Base-by-base conservation (phyloP, 2,797 vertebrate genomes). In the Gadopsis bispinosus region DNA sequence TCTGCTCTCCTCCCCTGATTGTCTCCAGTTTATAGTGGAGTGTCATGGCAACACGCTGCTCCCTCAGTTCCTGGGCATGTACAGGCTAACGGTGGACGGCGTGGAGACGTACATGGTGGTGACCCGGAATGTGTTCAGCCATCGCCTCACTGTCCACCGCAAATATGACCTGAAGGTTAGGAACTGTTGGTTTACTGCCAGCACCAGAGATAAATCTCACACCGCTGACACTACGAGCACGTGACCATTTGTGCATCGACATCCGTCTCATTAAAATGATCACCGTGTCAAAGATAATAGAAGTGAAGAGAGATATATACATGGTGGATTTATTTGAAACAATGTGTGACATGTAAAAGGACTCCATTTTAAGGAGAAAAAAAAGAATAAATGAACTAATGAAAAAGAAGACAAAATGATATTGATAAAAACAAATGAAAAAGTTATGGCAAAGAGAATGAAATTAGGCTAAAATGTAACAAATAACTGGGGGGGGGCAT, bases 21-120 rank as follows among this genome's bases (percentile, higher is more conserved):
- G 20, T 77, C 56, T 77, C 5, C 90, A 98, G 97, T 98, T 97
- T 90, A 98, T 97, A 22, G 97, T 98, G 94, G 97, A 98, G 91
- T 98, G 97, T 83, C 97, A 98, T 2, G 97, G 97, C 75, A 97
- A 96, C 93, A 98, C 97, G 2, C 96, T 98, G 58, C 93, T 98
- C 85, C 97, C 97, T 0, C 97, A 98, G 95, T 98, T 98, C 93
- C 95, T 98, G 75, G 97, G 97, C 84, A 98, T 98, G 97, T 98
- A 98, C 92, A 90, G 97, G 75, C 94, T 98, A 69, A 98, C 97
- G 0, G 97, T 98, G 93, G 97, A 98, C 0, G 97, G 97, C 0
- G 96, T 97, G 83, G 97, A 98, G 83, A 98, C 97, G n/a, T 98
- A 98, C 93, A 97, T 98, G 97, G 96, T 98, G 79, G 97, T 98